These are phyloP conservation scores for Halesus radiatus DNA, from an alignment of 1,140 invertebrate species.

Conservation along the genomic window DNA sequence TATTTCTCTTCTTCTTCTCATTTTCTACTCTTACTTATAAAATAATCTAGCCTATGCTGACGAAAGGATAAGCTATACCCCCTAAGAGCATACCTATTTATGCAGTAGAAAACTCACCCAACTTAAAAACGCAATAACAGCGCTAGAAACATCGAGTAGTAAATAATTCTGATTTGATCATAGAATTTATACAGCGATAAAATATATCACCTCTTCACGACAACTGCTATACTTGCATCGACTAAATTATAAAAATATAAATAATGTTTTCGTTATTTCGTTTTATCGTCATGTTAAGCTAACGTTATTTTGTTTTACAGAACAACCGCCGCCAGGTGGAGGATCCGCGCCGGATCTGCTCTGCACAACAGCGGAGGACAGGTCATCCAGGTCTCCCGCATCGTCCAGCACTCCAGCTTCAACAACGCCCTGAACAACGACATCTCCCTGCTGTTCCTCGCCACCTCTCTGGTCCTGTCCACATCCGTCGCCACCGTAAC, in stretches of 20 bases:
- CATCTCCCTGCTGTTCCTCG: constrained; percentile 37
- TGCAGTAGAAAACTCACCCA: too few species aligned
- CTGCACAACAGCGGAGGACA: constrained; percentile 46
- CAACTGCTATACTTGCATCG: neutral
- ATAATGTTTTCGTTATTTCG: too few species aligned
- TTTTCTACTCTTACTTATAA: too few species aligned
- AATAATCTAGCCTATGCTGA: too few species aligned
- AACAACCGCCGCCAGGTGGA: constrained; percentile 34
- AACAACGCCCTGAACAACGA: constrained; percentile 45
- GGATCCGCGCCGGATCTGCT: constrained; percentile 47
- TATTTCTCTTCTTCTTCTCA: too few species aligned
- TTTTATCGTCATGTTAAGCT: neutral
- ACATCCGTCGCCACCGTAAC: constrained; percentile 9
- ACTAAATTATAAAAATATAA: neutral
- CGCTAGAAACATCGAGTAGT: too few species aligned
- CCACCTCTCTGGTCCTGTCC: constrained; percentile 19
- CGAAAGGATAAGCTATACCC: too few species aligned
- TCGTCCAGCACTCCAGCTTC: constrained; percentile 41
- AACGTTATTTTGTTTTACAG: neutral
- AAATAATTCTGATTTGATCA: too few species aligned
- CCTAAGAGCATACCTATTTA: too few species aligned
- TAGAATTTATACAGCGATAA: too few species aligned
- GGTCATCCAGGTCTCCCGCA: constrained; percentile 32
- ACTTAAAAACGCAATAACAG: too few species aligned
- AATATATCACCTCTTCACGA: neutral